These are phyloP conservation scores for Otis tarda DNA, from an alignment of 2,113 vertebrate species.

Conservation along the genomic window DNA sequence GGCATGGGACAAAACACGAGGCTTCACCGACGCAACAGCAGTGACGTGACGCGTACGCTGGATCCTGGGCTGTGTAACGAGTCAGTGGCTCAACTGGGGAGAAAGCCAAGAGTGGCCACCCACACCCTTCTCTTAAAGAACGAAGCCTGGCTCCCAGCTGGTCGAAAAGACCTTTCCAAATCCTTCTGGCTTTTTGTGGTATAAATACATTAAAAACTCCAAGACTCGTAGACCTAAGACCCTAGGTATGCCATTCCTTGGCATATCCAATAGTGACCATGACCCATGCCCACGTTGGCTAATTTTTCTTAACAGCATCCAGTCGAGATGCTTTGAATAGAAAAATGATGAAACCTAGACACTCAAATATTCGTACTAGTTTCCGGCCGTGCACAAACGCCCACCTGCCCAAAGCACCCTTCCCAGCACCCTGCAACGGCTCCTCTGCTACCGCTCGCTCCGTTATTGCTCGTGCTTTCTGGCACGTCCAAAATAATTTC, in stretches of 20 bases:
- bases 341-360: background rate
- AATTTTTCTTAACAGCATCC: background rate
- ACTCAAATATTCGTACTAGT: background rate
- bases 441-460: background rate
- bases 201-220: background rate
- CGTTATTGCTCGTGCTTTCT: background rate
- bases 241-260: background rate
- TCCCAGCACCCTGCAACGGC: background rate
- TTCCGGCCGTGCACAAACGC: background rate
- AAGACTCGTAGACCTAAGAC: fast-evolving
- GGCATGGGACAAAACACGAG: background rate
- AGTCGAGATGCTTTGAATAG: background rate
- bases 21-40: background rate
- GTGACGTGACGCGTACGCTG: fast-evolving
- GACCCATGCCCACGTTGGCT: background rate
- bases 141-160: background rate
- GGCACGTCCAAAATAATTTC: background rate
- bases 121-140: background rate
- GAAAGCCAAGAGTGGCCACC: background rate
- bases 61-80: background rate
- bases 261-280: fast-evolving
- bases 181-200: background rate
- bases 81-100: background rate
- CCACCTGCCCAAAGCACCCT: background rate
- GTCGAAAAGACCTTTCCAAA: background rate